Base-by-base conservation (phyloP, 2,888 invertebrate species). In the Drosophila neonasuta region DNA sequence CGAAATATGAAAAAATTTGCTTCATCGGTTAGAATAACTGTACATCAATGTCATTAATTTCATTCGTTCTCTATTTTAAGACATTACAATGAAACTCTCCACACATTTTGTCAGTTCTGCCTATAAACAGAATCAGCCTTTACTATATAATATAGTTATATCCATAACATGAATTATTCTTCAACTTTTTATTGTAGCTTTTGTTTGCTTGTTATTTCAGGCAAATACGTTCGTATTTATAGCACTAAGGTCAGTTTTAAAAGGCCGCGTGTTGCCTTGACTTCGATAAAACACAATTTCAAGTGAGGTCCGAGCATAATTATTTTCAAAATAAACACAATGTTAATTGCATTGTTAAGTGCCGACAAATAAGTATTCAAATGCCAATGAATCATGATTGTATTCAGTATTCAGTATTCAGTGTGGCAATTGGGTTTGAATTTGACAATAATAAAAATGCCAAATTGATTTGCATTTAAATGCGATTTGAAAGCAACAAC, bases 291-390 rank as follows among this genome's bases (percentile, higher is more conserved):
- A 17, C 9, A 9, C 44, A 9, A 13, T 39, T 39, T 41, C 8
- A 41, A 41, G 39, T 41, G 39, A 3, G 39, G 39, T 15, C 39
- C 15, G 39, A 41, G 13, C 13, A 41, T 15, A 41, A 41, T 15
- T 41, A 15, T 7, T 13, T 15, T 41, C 39, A 41, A 13, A 41
- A 41, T 41, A 41, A 41, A 15, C 15, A 41, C 39, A 41, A 41
- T 41, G 39, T 41, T 41, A 41, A 41, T 41, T 41, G 39, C 39
- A 8, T 41, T 41, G 39, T 41, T 9, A 41, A 41, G 39, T 15
- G 39, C 15, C 9, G 39, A 13, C 39, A 41, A 15, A 41, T 13
- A 15, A 7, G 39, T 7, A 15, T 15, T 41, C 39, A 15, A 41
- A 41, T 41, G 39, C 13, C 15, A 13, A 15, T 41, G 39, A 41